Percentiles rank a stretch among this genome's conserved stretches.
These are phyloP conservation scores for Eledone cirrhosa DNA, from an alignment of 2,888 invertebrate species.

Conservation along the genomic window DNA sequence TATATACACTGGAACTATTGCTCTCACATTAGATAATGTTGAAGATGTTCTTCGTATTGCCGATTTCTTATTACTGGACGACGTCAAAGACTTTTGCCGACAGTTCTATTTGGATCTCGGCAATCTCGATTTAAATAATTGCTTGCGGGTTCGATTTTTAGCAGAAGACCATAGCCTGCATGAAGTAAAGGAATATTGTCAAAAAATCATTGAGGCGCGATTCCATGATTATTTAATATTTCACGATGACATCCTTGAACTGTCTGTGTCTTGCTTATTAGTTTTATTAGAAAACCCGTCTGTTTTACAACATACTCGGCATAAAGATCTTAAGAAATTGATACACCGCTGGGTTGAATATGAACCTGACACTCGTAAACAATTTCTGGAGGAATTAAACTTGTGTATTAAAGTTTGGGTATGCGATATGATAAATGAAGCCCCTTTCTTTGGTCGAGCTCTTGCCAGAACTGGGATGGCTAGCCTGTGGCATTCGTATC, in stretches of 20 bases:
- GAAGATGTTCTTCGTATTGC: slow-evolving; percentile 60
- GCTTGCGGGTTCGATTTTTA: slow-evolving; percentile 54
- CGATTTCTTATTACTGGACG: slow-evolving; percentile 62
- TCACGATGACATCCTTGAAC: slow-evolving; percentile 60
- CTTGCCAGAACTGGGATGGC: slow-evolving; percentile 33
- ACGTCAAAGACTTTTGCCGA: slow-evolving; percentile 61
- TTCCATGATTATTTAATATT: slow-evolving; percentile 62
- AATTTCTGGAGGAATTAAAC: slow-evolving; percentile 45
- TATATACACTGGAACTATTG: slow-evolving; percentile 61
- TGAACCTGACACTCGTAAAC: slow-evolving; percentile 44
- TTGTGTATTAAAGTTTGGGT: slow-evolving; percentile 55
- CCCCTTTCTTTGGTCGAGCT: slow-evolving; percentile 42
- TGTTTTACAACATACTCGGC: slow-evolving; percentile 56
- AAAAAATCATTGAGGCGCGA: slow-evolving; percentile 57
- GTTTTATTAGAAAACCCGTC: slow-evolving; percentile 54
- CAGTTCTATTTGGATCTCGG: slow-evolving; percentile 62
- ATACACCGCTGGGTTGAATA: slow-evolving; percentile 58
- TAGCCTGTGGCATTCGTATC: slow-evolving; percentile 26
- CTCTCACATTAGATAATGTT: slow-evolving; percentile 54
- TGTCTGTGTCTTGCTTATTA: slow-evolving; percentile 53
- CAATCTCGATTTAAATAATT: slow-evolving; percentile 60
- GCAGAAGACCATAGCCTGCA: slow-evolving; percentile 60
- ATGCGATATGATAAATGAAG: slow-evolving; percentile 44
- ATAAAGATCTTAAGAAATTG: slow-evolving; percentile 53
- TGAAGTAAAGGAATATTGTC: slow-evolving; percentile 53